Conservation (phyloP, 2,888 invertebrate species). For the Drosophila atripex region DNA sequence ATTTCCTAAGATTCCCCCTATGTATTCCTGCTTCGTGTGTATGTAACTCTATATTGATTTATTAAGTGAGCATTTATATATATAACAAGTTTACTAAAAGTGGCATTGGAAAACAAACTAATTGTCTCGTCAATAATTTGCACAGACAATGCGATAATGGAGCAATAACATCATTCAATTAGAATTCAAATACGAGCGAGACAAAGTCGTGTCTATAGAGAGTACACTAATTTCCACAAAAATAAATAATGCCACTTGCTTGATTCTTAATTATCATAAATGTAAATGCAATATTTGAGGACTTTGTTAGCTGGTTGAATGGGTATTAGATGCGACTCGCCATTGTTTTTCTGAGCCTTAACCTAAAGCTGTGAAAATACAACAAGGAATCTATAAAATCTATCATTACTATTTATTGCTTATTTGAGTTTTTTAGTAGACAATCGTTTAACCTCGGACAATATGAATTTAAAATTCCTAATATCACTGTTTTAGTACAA, state of each 20-base stretch:
- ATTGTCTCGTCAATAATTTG: slow-evolving; percentile 38
- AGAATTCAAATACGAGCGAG: slow-evolving; percentile 40
- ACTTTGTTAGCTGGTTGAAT: slow-evolving; percentile 3
- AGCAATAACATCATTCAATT: slow-evolving; percentile 49
- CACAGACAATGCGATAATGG: slow-evolving; percentile 33
- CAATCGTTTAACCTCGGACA: neutral
- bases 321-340: slow-evolving; percentile 11
- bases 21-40: neutral
- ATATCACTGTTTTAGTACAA: neutral
- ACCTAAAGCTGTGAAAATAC: slow-evolving; percentile 15
- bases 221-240: slow-evolving; percentile 39
- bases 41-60: slow-evolving; percentile 31
- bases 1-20: too few species aligned
- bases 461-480: neutral
- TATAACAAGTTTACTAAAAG: slow-evolving; percentile 29
- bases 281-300: slow-evolving; percentile 11
- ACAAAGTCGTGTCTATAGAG: slow-evolving; percentile 45
- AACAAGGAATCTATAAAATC: slow-evolving; percentile 6
- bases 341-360: neutral
- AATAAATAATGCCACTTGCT: slow-evolving; percentile 30
- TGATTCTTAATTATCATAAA: slow-evolving; percentile 33
- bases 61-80: slow-evolving; percentile 12
- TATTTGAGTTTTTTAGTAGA: neutral
- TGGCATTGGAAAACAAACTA: slow-evolving; percentile 49
- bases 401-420: neutral